Evolutionary conservation across 1,140 invertebrate genomes (phyloP).

Genomic region (Psix sp.): DNA sequence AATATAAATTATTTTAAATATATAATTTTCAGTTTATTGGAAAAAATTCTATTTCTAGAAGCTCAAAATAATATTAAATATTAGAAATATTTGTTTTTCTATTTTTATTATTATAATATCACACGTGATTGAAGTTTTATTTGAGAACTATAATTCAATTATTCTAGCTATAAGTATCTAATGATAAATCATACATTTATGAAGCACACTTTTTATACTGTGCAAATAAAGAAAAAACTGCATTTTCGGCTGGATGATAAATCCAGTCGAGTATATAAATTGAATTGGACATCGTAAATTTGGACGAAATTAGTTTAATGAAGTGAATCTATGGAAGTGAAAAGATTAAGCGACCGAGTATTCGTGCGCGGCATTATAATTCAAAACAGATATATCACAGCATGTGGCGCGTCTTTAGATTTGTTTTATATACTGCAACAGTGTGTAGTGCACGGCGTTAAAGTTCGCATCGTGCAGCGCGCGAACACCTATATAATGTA

Average conservation of each 20-base stretch:
- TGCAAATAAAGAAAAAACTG: not conserved
- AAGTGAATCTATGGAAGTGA: conserved; percentile 50
- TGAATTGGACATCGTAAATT: conserved; percentile 47
- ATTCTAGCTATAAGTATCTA: no score
- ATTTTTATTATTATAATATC: no score
- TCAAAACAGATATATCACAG: conserved; percentile 60
- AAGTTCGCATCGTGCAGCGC: conserved; percentile 35
- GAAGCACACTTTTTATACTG: no score
- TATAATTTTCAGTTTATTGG: no score
- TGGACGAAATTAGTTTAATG: conserved; percentile 58
- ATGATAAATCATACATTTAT: no score
- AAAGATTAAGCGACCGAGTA: conserved; percentile 38
- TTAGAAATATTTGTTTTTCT: no score
- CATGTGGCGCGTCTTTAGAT: conserved; percentile 54
- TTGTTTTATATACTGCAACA: conserved; percentile 59
- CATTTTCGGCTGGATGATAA: conserved; percentile 17
- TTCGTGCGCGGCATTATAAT: conserved; percentile 47
- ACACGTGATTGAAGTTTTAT: no score
- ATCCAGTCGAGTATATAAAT: conserved; percentile 36
- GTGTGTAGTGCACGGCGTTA: conserved; percentile 23
- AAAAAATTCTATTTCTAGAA: no score
- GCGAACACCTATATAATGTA: conserved; percentile 42
- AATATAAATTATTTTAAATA: no score
- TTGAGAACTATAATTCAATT: no score
- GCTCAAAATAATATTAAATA: no score